phyloP scores from a whole-genome alignment of 2,888 invertebrate genomes.

The Plusia festucae region DNA sequence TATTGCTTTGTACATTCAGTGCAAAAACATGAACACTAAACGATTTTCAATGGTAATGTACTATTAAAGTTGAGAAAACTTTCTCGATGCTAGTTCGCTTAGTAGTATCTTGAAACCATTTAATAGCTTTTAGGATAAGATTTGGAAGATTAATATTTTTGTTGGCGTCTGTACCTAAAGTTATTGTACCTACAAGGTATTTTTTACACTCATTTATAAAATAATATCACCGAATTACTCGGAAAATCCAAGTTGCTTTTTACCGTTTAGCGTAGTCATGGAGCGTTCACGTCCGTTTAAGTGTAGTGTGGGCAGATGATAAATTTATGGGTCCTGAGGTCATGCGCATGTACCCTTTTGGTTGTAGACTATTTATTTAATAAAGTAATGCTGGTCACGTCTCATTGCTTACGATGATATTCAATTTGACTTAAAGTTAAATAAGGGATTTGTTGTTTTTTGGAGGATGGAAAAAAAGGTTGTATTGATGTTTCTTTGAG shows the following conservation, averaged over 20 bases:
- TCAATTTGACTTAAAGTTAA: constrained; percentile 9
- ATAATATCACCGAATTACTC: constrained; percentile 34
- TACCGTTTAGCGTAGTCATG: constrained; percentile 38
- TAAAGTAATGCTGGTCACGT: constrained; percentile 3
- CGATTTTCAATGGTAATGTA: constrained; percentile 1
- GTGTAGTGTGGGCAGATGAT: constrained; percentile 49
- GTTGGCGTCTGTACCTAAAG: neutral
- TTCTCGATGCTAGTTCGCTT: neutral
- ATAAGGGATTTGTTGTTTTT: neutral
- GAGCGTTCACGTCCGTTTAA: constrained; percentile 42
- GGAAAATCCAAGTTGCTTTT: constrained; percentile 39
- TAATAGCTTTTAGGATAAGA: no score
- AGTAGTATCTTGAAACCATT: neutral
- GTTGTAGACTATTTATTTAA: constrained; percentile 35
- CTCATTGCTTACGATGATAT: constrained; percentile 4
- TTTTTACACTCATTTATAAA: constrained; percentile 27
- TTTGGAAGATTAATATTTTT: neutral
- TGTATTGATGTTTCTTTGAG: neutral
- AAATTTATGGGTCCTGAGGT: constrained; percentile 37
- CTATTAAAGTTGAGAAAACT: no score
- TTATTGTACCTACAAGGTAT: constrained; percentile 7
- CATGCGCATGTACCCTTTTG: constrained; percentile 28
- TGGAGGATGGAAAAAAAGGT: neutral
- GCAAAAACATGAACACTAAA: neutral
- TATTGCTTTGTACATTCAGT: constrained; percentile 2